Base-by-base conservation (phyloP, 2,888 invertebrate genomes). In the Ennomos erosarius region DNA sequence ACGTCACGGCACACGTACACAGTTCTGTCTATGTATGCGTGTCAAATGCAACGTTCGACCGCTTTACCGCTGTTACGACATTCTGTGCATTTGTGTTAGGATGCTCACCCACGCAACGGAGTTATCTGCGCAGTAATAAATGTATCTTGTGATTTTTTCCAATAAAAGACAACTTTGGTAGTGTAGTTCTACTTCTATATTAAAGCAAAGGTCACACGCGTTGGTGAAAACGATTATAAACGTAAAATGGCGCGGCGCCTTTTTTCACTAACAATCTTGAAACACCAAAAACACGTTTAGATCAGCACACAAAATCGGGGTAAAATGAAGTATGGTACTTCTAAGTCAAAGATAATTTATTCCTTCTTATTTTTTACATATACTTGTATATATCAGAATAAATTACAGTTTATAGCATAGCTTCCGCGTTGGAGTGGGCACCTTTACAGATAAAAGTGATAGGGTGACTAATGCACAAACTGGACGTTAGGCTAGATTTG, bases 381-480 rank as follows among this genome's bases (percentile, higher is more conserved):
- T 26, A 26, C 6, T 26, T 26, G 26, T 6, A 26, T 26, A 26
- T 26, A 4, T 6, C 6, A 26, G 26, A 26, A 26, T 26, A 26
- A 26, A 16, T 16, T 16, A 0, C 6, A 4, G 26, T 26, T 26
- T 26, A 26, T 38, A 38, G 38, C 38, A 38, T 38, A 16, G 36
- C 47, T 38, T 39, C 8, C 11, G 2, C 5, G 9, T 13, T 38
- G 42, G 9, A n/a, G 9, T 44, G 4, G 8, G 9, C 4, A 1
- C 42, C 42, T 46, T 47, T 33, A 16, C 39, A 8, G 62, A 55
- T 64, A 60, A 51, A 71, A 71, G 73, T 64, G 73, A 74, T 67
- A 70, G 75, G 67, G 68, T 71, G 65, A 70, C 71, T 70, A 71
- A 73, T 74, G 60, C 63, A 51, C 13, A 61, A 65, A 62, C 52